A percentile compares a stretch with the other conserved stretches of the same genome.
These are phyloP conservation scores for Chionis minor DNA, from an alignment of 2,113 vertebrate genomes.

Conservation along the genomic window DNA sequence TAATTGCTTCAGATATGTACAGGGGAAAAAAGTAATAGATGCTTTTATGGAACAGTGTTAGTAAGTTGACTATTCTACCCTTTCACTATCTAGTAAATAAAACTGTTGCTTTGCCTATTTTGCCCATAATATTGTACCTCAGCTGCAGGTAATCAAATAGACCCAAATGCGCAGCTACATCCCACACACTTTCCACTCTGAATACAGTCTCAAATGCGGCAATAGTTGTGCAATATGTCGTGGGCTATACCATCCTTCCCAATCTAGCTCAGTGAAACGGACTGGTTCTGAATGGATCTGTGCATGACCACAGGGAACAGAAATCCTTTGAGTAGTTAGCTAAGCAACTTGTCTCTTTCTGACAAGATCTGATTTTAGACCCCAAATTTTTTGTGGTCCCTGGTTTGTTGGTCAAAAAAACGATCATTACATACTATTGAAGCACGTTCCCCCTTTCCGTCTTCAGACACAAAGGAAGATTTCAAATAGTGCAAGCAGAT, in stretches of 20 bases:
- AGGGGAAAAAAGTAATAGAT: not conserved
- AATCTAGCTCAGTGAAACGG: not conserved
- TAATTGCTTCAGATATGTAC: not conserved
- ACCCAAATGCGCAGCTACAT: not conserved
- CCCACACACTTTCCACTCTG: too few relatives aligned
- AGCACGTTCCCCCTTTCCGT: not conserved
- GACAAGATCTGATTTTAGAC: not conserved
- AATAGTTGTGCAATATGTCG: fast-evolving
- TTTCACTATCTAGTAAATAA: not conserved
- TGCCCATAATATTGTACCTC: not conserved
- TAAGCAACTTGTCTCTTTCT: not conserved
- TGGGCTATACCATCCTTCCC: not conserved
- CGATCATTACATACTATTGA: not conserved
- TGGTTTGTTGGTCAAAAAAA: not conserved
- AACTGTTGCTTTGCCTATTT: not conserved
- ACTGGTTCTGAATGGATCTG: not conserved
- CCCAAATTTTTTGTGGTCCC: not conserved
- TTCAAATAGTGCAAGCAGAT: not conserved
- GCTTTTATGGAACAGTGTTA: not conserved
- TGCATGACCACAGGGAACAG: not conserved
- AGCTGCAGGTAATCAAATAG: not conserved
- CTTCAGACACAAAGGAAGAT: not conserved
- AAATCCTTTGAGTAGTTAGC: not conserved
- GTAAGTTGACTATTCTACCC: not conserved
- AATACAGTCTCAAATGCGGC: not conserved